Evolutionary conservation across 1,140 invertebrate species (phyloP).

Genomic region (Zaprionus ghesquierei): DNA sequence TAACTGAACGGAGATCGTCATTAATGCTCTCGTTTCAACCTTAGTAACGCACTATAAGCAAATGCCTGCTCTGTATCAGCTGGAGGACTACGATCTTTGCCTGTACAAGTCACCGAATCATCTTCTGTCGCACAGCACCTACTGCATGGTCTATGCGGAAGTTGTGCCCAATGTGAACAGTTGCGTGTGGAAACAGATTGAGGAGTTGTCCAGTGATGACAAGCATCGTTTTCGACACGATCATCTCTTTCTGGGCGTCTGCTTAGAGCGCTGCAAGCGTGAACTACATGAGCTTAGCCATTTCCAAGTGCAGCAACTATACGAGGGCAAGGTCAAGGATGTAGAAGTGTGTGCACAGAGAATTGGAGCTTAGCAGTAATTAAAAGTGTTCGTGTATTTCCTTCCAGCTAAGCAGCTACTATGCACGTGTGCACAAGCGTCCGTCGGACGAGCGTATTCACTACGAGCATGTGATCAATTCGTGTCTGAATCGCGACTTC

Average conservation of each 20-base stretch:
- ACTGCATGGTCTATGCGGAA: constrained; percentile 83
- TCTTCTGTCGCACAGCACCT: constrained; percentile 47
- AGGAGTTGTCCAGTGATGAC: constrained; percentile 75
- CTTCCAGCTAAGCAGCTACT: constrained; percentile 53
- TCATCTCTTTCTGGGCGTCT: constrained; percentile 83
- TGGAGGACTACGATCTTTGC: constrained; percentile 84
- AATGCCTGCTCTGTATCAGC: constrained; percentile 83
- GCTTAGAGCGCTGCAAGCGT: constrained; percentile 76
- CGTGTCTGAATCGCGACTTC: constrained; percentile 68
- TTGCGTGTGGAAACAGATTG: constrained; percentile 82
- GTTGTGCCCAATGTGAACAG: constrained; percentile 71
- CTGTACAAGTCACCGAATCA: constrained; percentile 49
- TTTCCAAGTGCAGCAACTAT: constrained; percentile 22
- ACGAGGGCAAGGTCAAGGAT: constrained; percentile 38
- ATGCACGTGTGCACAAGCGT: constrained; percentile 48
- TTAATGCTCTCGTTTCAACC: neutral
- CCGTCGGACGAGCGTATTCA: constrained; percentile 36
- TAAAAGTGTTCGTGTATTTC: neutral
- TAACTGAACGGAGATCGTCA: neutral
- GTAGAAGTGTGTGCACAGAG: constrained; percentile 29
- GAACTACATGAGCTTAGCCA: constrained; percentile 8
- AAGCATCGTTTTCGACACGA: constrained; percentile 84
- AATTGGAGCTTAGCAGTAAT: neutral
- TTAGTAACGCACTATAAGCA: constrained; percentile 60
- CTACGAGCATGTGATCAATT: constrained; percentile 57